Evolutionary conservation across 1,140 invertebrate genomes (phyloP), one percentile per base, ranked within the genome.

Genomic region (Aphelenchoides avenae): DNA sequence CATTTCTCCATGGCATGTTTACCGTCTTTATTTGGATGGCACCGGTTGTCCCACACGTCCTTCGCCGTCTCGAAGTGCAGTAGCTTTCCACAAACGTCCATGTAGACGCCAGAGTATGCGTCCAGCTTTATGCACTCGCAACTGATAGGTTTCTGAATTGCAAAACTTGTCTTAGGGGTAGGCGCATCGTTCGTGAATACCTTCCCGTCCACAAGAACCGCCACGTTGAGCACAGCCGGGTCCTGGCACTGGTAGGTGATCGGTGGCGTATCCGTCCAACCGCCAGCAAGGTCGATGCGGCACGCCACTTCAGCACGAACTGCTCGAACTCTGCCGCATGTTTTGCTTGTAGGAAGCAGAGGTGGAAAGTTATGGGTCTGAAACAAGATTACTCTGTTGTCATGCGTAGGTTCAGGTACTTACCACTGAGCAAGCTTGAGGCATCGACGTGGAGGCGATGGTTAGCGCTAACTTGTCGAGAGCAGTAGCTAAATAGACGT

Each of bases 231-330:
- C 1, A 69, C 66, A 7, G 52, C 64, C 9, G 57, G 37, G 7
- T 33, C 37, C 11, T 27, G 3, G 18, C 34, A 39, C 27, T 62
- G 67, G 36, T 64, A 71, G 0, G 68, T 71, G 18, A 70, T 68
- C 18, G 69, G 68, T 11, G 68, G 68, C 15, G 68, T 70, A 37
- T 70, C 68, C 3, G 64, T 51, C 67, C 67, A 70, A 4, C 68
- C 67, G 1, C 67, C 67, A 42, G 49, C 59, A 9, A 71, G 39
- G 31, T 70, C 62, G 6, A 69, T 36, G 22, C 66, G 29, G 6
- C 27, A 44, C 15, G 64, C 46, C 5, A 34, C 24, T 34, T 33
- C 18, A 6, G 43, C 64, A n/a, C 55, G 11, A 11, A 62, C 57
- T 31, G n/a, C n/a, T n/a, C n/a, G n/a, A n/a, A n/a, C n/a, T n/a